phyloP scores from a whole-genome alignment of 2,113 vertebrate species.

The Nycticryphes semicollaris region DNA sequence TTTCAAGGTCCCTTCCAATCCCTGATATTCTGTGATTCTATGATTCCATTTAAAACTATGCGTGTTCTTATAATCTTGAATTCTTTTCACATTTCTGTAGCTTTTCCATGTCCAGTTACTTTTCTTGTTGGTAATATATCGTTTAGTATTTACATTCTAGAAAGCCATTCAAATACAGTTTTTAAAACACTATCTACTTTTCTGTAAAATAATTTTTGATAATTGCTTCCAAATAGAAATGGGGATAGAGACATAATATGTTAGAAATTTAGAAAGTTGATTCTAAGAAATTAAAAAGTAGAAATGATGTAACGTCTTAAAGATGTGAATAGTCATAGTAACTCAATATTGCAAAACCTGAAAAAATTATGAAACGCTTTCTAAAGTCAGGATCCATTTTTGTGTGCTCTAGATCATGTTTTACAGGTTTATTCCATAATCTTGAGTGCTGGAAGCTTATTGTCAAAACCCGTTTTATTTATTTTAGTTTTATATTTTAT shows the following conservation, averaged over 20 bases:
- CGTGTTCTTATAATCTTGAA: not conserved
- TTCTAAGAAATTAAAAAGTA: not conserved
- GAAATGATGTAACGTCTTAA: not conserved
- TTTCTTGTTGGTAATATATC: not conserved
- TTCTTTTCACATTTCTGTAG: not conserved
- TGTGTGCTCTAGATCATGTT: not conserved
- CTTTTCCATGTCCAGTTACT: not conserved
- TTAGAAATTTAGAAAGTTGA: not conserved
- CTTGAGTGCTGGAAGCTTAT: not conserved
- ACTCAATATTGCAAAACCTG: not conserved
- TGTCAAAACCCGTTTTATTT: not conserved
- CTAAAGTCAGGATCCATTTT: not conserved
- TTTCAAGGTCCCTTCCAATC: too few species aligned
- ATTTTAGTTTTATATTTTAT: not conserved
- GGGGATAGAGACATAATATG: not conserved
- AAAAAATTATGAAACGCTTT: not conserved
- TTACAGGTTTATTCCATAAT: not conserved
- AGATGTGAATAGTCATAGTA: not conserved
- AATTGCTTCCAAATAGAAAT: not conserved
- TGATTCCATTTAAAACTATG: not conserved
- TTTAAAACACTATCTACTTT: not conserved
- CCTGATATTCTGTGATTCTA: not conserved
- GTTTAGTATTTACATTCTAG: not conserved
- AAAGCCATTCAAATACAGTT: not conserved
- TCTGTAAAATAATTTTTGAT: not conserved